phyloP scores from a whole-genome alignment of 2,113 vertebrate genomes.

The Triplophysa siluroides region DNA sequence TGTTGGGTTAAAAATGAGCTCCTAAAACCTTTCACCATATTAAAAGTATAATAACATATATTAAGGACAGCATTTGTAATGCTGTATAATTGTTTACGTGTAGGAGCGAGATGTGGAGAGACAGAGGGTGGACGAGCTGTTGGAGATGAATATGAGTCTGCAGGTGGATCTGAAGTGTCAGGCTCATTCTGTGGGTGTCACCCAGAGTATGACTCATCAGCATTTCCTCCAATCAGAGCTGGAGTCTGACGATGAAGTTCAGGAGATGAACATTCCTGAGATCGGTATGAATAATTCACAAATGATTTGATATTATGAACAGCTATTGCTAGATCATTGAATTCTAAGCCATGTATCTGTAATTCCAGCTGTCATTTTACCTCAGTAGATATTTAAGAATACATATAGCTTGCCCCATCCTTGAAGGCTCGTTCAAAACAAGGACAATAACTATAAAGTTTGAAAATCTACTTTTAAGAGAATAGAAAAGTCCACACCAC shows the following conservation, averaged over 20 bases:
- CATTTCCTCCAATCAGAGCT: constrained; percentile 64
- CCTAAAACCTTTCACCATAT: background rate
- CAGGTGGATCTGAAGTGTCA: constrained; percentile 73
- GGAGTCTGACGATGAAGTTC: constrained; percentile 72
- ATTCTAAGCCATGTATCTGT: background rate
- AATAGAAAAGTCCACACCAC: too few species aligned
- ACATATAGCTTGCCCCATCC: too few species aligned
- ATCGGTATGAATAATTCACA: constrained; percentile 59
- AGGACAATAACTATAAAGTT: too few species aligned
- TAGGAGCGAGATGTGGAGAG: constrained; percentile 80
- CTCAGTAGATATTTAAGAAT: background rate
- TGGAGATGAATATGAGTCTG: constrained; percentile 79
- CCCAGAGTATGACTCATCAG: constrained; percentile 35
- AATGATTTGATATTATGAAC: constrained; percentile 19
- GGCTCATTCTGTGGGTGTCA: constrained; percentile 36
- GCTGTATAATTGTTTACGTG: constrained; percentile 20
- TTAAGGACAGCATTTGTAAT: background rate
- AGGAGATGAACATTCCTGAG: constrained; percentile 48
- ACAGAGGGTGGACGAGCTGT: constrained; percentile 78
- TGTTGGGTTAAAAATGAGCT: background rate
- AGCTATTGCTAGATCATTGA: background rate
- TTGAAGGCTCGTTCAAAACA: too few species aligned
- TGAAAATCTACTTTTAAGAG: too few species aligned
- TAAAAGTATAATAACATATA: too few species aligned
- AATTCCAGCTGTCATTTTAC: background rate